Base-by-base conservation (phyloP, 2,888 invertebrate species). In the Drosophila limbata region DNA sequence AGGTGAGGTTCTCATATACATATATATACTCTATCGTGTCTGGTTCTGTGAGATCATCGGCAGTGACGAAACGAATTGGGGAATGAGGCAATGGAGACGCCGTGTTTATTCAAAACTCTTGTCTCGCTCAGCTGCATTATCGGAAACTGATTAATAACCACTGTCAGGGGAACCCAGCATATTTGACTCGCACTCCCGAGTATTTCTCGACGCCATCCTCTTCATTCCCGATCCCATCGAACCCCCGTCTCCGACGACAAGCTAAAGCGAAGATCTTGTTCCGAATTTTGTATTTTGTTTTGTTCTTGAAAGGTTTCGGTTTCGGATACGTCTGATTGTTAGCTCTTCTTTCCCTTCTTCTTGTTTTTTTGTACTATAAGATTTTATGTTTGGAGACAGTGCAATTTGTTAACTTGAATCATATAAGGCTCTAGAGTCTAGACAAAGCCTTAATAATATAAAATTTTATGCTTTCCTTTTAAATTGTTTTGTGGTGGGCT, bases 91-190 rank as follows among this genome's bases (percentile, higher is more conserved):
- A 50, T 35, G 47, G 51, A 15, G 6, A 39, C 28, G 17, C 5
- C 11, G 40, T 69, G 57, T 68, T 75, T 79, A 79, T 85, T 82
- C 72, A 47, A 90, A 88, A 83, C 88, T 83, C 76, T 77, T 89
- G 81, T 90, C 71, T 71, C 74, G 67, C 51, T 72, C 74, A 83
- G 77, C 82, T 84, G 84, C 79, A 89, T 84, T 90, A 92, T 92
- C 89, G 91, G 88, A 88, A 91, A 81, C 84, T 92, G 92, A 91
- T 91, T 91, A 92, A 91, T 92, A 89, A 88, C 85, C 67, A 70
- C 79, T 91, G 91, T 88, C 91, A 86, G 80, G 69, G 76, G 65
- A 76, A 65, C 74, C 81, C 69, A 66, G 67, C 63, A 57, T 65
- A 64, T 53, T 47, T 63, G 52, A 77, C 73, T 40, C 64, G 62